phyloP scores from a whole-genome alignment of 2,797 vertebrate species.

The Peromyscus eremicus region DNA sequence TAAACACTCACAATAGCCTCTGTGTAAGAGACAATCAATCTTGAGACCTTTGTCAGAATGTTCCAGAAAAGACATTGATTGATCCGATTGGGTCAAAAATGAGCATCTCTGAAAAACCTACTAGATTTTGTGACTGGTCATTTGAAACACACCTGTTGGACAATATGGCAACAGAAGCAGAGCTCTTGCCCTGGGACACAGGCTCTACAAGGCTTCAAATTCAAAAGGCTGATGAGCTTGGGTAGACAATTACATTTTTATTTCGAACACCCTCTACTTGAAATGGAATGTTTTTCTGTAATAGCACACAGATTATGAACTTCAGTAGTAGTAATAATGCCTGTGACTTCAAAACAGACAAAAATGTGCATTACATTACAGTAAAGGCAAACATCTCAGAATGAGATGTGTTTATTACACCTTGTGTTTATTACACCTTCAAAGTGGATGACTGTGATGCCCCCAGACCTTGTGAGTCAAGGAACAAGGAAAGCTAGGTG shows the following conservation, averaged over 20 bases:
- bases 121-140: neutral
- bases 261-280: neutral
- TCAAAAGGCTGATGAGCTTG: neutral
- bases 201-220: neutral
- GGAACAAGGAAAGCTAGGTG: neutral
- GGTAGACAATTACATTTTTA: neutral
- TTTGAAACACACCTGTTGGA: neutral
- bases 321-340: neutral
- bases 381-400: neutral
- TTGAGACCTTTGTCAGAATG: neutral
- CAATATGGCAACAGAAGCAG: neutral
- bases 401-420: too few relatives aligned
- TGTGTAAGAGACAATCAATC: neutral
- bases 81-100: neutral
- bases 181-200: neutral
- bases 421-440: neutral
- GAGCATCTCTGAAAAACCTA: neutral
- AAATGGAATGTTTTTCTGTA: conserved; percentile 7
- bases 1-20: neutral
- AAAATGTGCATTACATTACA: neutral
- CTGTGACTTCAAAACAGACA: conserved; percentile 3
- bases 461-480: neutral
- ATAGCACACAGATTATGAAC: neutral
- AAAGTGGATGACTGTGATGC: neutral
- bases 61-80: neutral